These are phyloP conservation scores for Ceramica pisi DNA, from an alignment of 2,888 invertebrate genomes.

Conservation along the genomic window DNA sequence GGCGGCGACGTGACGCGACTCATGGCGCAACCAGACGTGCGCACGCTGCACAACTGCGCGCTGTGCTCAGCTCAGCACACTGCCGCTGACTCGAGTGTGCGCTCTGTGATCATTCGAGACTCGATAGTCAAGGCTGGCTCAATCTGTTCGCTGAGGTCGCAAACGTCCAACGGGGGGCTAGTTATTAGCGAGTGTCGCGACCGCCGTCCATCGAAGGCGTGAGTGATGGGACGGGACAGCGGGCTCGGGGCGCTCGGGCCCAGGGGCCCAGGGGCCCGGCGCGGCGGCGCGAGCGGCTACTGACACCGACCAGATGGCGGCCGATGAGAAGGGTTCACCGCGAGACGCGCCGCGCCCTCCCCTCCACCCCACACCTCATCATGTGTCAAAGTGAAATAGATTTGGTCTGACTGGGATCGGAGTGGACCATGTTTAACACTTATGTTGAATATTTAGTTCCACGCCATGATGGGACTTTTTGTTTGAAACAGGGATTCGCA, in stretches of 20 bases:
- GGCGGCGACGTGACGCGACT: not conserved
- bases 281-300: constrained; percentile 16
- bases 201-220: not conserved
- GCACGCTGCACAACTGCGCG: not conserved
- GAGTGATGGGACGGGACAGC: constrained; percentile 29
- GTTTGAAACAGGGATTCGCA: not conserved
- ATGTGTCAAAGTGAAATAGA: constrained; percentile 27
- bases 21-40: not conserved
- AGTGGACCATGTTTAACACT: no score
- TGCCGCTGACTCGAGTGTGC: not conserved
- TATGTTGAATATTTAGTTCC: not conserved
- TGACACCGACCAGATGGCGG: constrained; percentile 50
- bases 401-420: not conserved
- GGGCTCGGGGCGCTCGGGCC: not conserved
- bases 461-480: no score
- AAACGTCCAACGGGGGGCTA: not conserved
- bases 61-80: not conserved
- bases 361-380: not conserved
- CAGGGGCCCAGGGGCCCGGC: no score
- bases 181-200: not conserved
- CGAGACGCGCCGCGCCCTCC: not conserved
- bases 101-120: not conserved
- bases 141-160: not conserved
- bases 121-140: not conserved
- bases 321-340: constrained; percentile 45